phyloP scores from a whole-genome alignment of 2,888 invertebrate species.

The Biston betularia region DNA sequence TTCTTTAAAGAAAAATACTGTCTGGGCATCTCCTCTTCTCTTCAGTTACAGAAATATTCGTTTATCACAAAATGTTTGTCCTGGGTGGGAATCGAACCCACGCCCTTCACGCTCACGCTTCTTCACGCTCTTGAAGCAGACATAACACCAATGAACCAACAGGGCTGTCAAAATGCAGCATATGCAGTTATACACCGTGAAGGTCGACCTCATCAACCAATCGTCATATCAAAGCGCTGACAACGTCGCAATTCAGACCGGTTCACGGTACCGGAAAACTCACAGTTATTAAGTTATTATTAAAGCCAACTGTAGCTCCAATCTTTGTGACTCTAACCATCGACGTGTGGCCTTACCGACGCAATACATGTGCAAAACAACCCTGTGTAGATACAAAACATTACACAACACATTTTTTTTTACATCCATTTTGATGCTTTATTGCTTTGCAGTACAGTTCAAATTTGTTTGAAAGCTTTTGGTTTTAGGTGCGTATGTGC shows the following conservation, averaged over 20 bases:
- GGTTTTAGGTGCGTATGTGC: constrained; percentile 47
- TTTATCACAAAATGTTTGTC: no score
- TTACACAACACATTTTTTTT: neutral
- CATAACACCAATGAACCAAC: no score
- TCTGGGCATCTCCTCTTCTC: neutral
- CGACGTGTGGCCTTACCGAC: constrained; percentile 74
- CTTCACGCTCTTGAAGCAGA: no score
- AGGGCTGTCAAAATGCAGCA: no score
- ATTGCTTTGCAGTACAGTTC: neutral
- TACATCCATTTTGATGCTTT: constrained; percentile 20
- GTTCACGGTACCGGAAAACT: constrained; percentile 69
- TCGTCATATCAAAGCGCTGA: constrained; percentile 49
- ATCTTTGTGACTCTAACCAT: constrained; percentile 80
- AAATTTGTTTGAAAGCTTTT: constrained; percentile 18
- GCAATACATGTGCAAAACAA: constrained; percentile 69
- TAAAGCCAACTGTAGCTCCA: constrained; percentile 74
- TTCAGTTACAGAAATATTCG: no score
- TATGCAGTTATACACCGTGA: no score
- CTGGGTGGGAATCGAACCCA: no score
- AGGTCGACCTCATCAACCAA: neutral
- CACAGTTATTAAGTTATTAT: constrained; percentile 78
- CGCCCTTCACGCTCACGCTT: no score
- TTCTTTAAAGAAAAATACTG: neutral
- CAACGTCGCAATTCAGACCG: constrained; percentile 46
- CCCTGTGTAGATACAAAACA: neutral